Evolutionary conservation across 2,113 vertebrate species (phyloP).

Genomic region (Buteo buteo): DNA sequence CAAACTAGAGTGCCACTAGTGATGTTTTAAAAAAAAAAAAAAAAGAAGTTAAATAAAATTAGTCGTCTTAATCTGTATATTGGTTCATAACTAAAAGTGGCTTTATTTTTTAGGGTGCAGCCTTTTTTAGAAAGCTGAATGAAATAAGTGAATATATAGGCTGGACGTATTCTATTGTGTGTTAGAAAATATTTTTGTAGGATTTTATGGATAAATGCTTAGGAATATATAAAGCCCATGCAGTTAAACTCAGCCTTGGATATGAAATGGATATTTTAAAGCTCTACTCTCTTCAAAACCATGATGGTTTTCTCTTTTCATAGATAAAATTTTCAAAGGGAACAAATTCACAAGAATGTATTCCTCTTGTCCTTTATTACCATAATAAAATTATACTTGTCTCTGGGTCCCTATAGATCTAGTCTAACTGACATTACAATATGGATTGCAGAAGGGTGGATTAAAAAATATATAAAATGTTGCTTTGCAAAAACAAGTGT

Average conservation of each 20-base stretch:
- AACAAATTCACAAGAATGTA: neutral
- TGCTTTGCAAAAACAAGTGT: neutral
- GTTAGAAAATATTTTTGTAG: neutral
- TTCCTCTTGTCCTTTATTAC: neutral
- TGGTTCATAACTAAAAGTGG: neutral
- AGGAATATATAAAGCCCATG: neutral
- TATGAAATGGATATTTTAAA: neutral
- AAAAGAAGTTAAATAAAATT: neutral
- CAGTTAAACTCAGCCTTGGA: neutral
- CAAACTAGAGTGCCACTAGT: neutral
- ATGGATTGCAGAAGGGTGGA: neutral
- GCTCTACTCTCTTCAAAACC: neutral
- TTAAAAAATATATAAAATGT: neutral
- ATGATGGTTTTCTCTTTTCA: neutral
- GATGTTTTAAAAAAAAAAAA: neutral
- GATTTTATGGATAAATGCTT: neutral
- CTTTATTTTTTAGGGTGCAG: neutral
- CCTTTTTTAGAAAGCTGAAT: neutral
- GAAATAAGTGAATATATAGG: neutral
- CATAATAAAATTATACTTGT: neutral
- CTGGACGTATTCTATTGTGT: neutral
- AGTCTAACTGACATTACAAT: neutral
- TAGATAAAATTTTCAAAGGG: neutral
- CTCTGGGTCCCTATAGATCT: neutral
- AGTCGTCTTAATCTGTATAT: neutral